phyloP scores from a whole-genome alignment of 2,888 invertebrate genomes.

The Drosophila anomalata region DNA sequence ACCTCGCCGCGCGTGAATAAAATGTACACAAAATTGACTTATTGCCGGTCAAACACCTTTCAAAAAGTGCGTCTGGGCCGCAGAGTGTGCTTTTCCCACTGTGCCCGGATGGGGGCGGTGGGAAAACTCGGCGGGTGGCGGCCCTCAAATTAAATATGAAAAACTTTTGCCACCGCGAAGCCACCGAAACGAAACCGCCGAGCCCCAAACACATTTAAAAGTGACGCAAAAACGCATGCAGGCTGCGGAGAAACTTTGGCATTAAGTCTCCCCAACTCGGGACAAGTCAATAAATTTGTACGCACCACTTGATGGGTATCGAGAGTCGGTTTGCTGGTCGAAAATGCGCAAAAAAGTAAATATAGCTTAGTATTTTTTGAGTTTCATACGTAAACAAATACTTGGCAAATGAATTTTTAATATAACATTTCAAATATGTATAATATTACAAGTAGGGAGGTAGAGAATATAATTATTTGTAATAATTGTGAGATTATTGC shows the following conservation, averaged over 20 bases:
- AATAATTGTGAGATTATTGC: neutral
- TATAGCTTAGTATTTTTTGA: neutral
- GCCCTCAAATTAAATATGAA: slow-evolving; percentile 77
- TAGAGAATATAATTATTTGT: neutral
- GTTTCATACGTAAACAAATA: neutral
- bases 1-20: slow-evolving; percentile 60
- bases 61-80: slow-evolving; percentile 54
- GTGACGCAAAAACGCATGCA: slow-evolving; percentile 65
- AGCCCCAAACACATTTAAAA: slow-evolving; percentile 64
- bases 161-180: slow-evolving; percentile 65
- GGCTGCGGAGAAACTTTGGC: slow-evolving; percentile 55
- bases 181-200: slow-evolving; percentile 45
- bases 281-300: slow-evolving; percentile 48
- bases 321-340: slow-evolving; percentile 16
- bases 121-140: slow-evolving; percentile 24
- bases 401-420: neutral
- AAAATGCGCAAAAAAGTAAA: slow-evolving; percentile 10
- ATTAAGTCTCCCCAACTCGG: slow-evolving; percentile 52
- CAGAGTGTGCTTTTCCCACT: slow-evolving; percentile 44
- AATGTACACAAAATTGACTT: slow-evolving; percentile 80
- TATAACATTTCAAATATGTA: neutral
- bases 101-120: slow-evolving; percentile 25
- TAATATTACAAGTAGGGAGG: neutral
- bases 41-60: slow-evolving; percentile 80
- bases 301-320: slow-evolving; percentile 42